phyloP scores from a whole-genome alignment of 2,113 vertebrate species.

The Pedetes capensis region DNA sequence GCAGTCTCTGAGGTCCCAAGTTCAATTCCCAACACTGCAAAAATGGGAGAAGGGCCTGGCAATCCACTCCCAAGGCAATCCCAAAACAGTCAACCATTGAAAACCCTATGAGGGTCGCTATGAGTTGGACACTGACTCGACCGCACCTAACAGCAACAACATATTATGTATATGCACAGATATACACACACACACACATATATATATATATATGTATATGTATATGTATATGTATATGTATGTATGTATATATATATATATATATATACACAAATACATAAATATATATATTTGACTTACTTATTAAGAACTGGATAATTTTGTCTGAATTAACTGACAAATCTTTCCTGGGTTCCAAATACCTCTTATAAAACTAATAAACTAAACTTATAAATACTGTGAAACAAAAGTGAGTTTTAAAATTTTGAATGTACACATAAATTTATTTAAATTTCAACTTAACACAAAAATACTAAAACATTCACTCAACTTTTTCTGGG shows the following conservation, averaged over 20 bases:
- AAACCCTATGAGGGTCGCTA: too few relatives aligned
- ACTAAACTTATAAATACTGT: background rate
- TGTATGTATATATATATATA: background rate
- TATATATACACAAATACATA: background rate
- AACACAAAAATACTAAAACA: background rate
- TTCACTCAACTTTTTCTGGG: background rate
- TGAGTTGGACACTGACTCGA: too few relatives aligned
- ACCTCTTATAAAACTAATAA: background rate
- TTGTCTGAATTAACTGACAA: conserved; percentile 5
- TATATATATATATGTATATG: too few relatives aligned
- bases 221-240: too few relatives aligned
- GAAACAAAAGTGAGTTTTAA: background rate
- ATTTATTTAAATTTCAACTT: conserved; percentile 19
- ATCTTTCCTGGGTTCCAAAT: background rate
- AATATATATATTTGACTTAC: background rate
- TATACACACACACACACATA: too few relatives aligned
- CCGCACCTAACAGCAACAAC: too few relatives aligned
- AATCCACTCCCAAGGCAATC: too few relatives aligned
- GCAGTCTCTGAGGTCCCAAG: too few relatives aligned
- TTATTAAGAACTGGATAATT: background rate
- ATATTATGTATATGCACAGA: too few relatives aligned
- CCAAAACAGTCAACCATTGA: too few relatives aligned
- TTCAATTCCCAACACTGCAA: too few relatives aligned
- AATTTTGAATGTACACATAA: background rate
- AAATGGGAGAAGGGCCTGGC: too few relatives aligned